A percentile compares a stretch with the other conserved stretches of the same genome.
phyloP scores from a whole-genome alignment of 1,140 invertebrate genomes.

The Ylistrum balloti region DNA sequence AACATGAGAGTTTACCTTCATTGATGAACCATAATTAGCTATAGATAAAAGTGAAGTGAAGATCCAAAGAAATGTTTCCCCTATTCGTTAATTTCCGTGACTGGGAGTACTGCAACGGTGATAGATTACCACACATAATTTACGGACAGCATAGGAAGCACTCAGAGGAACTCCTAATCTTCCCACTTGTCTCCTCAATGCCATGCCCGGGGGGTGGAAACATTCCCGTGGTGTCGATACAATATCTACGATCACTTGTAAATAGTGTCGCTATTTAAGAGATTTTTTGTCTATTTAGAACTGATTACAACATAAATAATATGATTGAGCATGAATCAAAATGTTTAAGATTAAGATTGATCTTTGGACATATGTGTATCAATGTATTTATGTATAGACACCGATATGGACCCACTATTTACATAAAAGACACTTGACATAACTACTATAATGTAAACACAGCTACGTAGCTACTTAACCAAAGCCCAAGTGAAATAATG shows the following conservation, averaged over 20 bases:
- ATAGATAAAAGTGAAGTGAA: background rate
- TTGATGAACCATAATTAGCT: background rate
- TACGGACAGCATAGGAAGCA: background rate
- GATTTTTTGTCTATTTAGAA: background rate
- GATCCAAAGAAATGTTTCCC: background rate
- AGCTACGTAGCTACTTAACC: too few relatives aligned
- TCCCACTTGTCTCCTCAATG: background rate
- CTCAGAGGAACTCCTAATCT: constrained; percentile 7
- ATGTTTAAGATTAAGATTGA: background rate
- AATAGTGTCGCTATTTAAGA: background rate
- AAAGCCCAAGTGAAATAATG: too few relatives aligned
- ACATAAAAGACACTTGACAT: background rate
- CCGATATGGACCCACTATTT: background rate
- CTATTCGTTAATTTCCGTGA: background rate
- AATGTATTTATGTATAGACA: background rate
- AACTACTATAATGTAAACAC: too few relatives aligned
- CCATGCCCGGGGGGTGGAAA: background rate
- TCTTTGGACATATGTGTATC: background rate
- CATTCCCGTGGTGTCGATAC: background rate
- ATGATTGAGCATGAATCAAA: background rate
- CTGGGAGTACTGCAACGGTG: background rate
- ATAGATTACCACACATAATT: background rate
- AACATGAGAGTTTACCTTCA: background rate
- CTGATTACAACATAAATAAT: background rate
- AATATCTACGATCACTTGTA: background rate